Percentiles rank a stretch among this genome's conserved stretches.
phyloP scores from a whole-genome alignment of 2,113 vertebrate genomes.

The Hypomesus transpacificus region DNA sequence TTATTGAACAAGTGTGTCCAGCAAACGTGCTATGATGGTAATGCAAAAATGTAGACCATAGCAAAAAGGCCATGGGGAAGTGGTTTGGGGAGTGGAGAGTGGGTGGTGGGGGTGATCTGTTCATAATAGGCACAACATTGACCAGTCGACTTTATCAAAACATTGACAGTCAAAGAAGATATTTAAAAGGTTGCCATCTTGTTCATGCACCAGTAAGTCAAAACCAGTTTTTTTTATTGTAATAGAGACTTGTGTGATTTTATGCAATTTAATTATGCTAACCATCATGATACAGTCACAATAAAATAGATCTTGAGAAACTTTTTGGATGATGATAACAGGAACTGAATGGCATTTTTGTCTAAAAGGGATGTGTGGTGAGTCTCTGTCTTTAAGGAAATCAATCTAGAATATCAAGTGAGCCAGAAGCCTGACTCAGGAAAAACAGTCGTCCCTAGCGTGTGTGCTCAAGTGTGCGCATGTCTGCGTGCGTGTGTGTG shows the following conservation, averaged over 20 bases:
- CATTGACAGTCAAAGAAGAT: no score
- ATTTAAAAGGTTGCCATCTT: no score
- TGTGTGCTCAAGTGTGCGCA: constrained; percentile 16
- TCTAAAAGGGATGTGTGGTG: constrained; percentile 50
- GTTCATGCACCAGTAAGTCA: no score
- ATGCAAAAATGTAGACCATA: constrained; percentile 70
- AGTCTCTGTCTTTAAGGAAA: constrained; percentile 58
- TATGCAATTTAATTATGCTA: no score
- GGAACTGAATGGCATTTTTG: constrained; percentile 46
- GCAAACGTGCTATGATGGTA: constrained; percentile 72
- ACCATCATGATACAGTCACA: no score
- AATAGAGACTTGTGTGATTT: no score
- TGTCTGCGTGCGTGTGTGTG: not conserved
- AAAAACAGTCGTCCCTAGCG: constrained; percentile 30
- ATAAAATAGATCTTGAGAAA: constrained; percentile 25
- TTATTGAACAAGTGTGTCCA: constrained; percentile 77
- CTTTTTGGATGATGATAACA: constrained; percentile 50
- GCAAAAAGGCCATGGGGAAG: constrained; percentile 58
- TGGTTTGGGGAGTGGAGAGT: constrained; percentile 31
- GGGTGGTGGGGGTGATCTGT: constrained; percentile 21
- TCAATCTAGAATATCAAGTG: constrained; percentile 57
- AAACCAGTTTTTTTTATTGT: no score
- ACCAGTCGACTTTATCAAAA: no score
- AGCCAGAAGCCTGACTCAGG: constrained; percentile 67
- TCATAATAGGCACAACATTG: no score